These are phyloP conservation scores for Seriola dumerili DNA, from an alignment of 2,113 vertebrate genomes.

Conservation along the genomic window DNA sequence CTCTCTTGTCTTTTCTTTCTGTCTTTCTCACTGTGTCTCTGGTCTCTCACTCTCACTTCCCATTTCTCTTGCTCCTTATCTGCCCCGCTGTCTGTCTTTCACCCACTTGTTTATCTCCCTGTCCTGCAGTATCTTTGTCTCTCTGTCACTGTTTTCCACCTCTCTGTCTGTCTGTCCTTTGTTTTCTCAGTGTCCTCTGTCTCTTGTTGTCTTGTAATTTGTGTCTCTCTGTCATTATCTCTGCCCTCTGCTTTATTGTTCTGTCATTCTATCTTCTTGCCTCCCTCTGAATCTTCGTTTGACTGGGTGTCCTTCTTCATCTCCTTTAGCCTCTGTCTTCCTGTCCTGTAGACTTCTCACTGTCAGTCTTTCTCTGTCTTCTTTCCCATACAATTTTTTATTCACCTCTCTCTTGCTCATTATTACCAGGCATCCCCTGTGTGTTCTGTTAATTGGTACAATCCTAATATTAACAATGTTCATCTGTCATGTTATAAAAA, in stretches of 20 bases:
- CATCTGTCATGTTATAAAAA: constrained; percentile 64
- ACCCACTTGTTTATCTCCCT: constrained; percentile 41
- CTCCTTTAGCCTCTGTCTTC: constrained; percentile 21
- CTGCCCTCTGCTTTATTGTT: constrained; percentile 23
- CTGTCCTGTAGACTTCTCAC: constrained; percentile 38
- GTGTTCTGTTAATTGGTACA: constrained; percentile 74
- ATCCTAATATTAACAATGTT: constrained; percentile 77
- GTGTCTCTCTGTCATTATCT: constrained; percentile 42
- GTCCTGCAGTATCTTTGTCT: constrained; percentile 36
- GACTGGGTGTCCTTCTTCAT: constrained; percentile 29
- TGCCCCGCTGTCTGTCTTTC: constrained; percentile 34
- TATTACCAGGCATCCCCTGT: constrained; percentile 68
- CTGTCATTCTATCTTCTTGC: constrained; percentile 28
- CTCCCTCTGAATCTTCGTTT: constrained; percentile 21
- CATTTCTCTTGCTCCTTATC: constrained; percentile 34
- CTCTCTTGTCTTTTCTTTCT: constrained; percentile 43
- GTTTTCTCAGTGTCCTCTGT: constrained; percentile 41
- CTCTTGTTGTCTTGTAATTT: constrained; percentile 53
- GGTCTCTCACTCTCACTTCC: constrained; percentile 33
- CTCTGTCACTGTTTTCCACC: constrained; percentile 3
- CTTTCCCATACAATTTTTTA: constrained; percentile 55
- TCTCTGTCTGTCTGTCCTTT: constrained; percentile 17
- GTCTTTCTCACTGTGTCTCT: constrained; percentile 33
- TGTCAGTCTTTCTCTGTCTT: constrained; percentile 44
- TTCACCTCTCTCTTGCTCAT: constrained; percentile 54